Conservation (phyloP, 1,140 invertebrate species). For the Bicyclus anynana region DNA sequence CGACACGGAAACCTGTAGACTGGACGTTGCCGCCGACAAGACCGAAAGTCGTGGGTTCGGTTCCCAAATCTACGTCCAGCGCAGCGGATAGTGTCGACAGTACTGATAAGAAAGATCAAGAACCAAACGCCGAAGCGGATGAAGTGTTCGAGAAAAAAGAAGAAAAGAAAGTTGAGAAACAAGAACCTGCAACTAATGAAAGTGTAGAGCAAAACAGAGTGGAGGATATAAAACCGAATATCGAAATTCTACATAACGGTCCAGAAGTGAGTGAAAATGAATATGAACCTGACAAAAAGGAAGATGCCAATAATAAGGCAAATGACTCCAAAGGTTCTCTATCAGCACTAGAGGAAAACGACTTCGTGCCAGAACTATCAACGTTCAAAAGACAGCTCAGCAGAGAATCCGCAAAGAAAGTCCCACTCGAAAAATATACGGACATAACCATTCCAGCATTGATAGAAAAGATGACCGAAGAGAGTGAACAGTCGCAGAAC, state of each 20-base stretch:
- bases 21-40: slow-evolving; percentile 65
- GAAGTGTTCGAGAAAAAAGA: slow-evolving; percentile 59
- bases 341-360: slow-evolving; percentile 58
- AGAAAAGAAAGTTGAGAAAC: slow-evolving; percentile 19
- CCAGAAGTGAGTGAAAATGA: slow-evolving; percentile 23
- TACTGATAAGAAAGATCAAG: slow-evolving; percentile 35
- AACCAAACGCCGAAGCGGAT: slow-evolving; percentile 42
- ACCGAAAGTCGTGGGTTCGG: slow-evolving; percentile 63
- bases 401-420: slow-evolving; percentile 46
- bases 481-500: slow-evolving; percentile 51
- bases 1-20: slow-evolving; percentile 62
- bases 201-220: slow-evolving; percentile 20
- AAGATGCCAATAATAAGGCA: slow-evolving; percentile 25
- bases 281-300: slow-evolving; percentile 23
- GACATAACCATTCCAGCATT: slow-evolving; percentile 65
- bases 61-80: slow-evolving; percentile 64
- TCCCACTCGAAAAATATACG: slow-evolving; percentile 37
- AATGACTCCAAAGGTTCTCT: slow-evolving; percentile 47
- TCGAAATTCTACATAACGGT: slow-evolving; percentile 47
- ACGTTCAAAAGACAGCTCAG: slow-evolving; percentile 48
- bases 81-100: slow-evolving; percentile 44
- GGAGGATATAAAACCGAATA: slow-evolving; percentile 29
- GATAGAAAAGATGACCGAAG: slow-evolving; percentile 60
- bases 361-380: slow-evolving; percentile 57
- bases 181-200: slow-evolving; percentile 11